Evolutionary conservation across 2,797 vertebrate species (phyloP), one percentile per base, ranked within the genome.

Genomic region (Furcifer pardalis): DNA sequence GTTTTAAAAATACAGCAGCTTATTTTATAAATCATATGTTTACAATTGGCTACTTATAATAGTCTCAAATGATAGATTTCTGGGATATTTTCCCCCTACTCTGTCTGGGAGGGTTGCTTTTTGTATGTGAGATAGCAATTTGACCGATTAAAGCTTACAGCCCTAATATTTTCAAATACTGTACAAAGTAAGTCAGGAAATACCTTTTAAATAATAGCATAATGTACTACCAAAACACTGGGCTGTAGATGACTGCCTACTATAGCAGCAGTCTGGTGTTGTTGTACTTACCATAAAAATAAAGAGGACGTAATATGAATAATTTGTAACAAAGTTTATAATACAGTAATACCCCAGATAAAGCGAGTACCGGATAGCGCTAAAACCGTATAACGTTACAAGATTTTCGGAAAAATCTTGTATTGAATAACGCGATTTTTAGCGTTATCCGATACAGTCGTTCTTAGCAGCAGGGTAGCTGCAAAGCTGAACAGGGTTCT

Each of bases 181-280:
- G 12, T 63, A 78, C 42, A 62, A 32, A 60, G 72, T 72, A n/a
- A 73, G 74, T 74, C 77, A 89, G 49, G 63, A 82, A 81, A 89
- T 66, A 71, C 79, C 88, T 83, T 78, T 83, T 65, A 82, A 86
- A 91, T 84, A 74, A 68, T 81, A 89, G 79, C 82, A 72, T 83
- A 86, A 88, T 78, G 46, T 86, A 62, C 83, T 82, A 87, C 76
- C 69, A 82, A 49, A 79, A 37, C 91, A 88, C 88, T 87, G 84
- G 80, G 42, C 59, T 52, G 49, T n/a, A 79, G 49, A 84, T 77
- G 76, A 84, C 76, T 60, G 68, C 76, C 73, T 69, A 60, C 52
- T 71, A 60, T 15, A 79, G 42, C 68, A 73, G 83, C 59, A 77
- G 37, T 63, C 42, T 84, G 63, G 37, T 73, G 42, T 79, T 32